A percentile compares a stretch with the other conserved stretches of the same genome.
These are phyloP conservation scores for Spodoptera frugiperda DNA, from an alignment of 1,140 invertebrate species.

Conservation along the genomic window DNA sequence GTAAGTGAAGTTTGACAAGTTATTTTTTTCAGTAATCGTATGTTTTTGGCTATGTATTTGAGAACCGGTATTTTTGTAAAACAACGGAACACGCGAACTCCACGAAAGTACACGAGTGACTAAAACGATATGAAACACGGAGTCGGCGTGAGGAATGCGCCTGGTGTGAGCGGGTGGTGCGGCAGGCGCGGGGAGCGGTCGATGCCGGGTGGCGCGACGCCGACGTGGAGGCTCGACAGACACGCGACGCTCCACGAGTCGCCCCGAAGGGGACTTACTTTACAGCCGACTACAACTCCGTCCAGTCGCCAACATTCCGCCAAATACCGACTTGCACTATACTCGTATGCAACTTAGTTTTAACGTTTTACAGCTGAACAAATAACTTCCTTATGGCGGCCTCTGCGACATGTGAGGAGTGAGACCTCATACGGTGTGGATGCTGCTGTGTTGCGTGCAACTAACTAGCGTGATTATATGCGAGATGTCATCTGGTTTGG, in stretches of 20 bases:
- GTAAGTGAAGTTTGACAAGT: constrained; percentile 42
- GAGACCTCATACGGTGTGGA: no score
- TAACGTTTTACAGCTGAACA: neutral
- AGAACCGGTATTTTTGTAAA: constrained; percentile 8
- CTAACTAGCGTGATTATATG: no score
- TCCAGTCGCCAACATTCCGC: constrained; percentile 21
- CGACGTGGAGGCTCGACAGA: constrained; percentile 82
- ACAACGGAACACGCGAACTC: constrained; percentile 54
- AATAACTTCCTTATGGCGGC: no score
- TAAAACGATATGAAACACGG: constrained; percentile 63
- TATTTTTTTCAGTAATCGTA: constrained; percentile 33
- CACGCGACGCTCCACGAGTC: constrained; percentile 76
- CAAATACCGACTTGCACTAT: neutral
- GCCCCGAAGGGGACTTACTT: constrained; percentile 55
- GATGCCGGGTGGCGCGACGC: constrained; percentile 78
- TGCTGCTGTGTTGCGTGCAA: no score
- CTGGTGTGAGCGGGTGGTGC: constrained; percentile 55
- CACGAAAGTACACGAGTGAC: constrained; percentile 59
- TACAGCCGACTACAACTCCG: constrained; percentile 24
- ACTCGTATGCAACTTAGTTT: neutral
- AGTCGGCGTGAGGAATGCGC: constrained; percentile 65
- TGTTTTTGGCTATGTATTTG: constrained; percentile 34
- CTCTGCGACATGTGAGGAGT: no score
- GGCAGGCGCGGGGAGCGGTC: constrained; percentile 53
- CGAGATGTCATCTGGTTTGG: no score